Conservation (phyloP, 2,113 vertebrate genomes). For the Anolis sagrei region DNA sequence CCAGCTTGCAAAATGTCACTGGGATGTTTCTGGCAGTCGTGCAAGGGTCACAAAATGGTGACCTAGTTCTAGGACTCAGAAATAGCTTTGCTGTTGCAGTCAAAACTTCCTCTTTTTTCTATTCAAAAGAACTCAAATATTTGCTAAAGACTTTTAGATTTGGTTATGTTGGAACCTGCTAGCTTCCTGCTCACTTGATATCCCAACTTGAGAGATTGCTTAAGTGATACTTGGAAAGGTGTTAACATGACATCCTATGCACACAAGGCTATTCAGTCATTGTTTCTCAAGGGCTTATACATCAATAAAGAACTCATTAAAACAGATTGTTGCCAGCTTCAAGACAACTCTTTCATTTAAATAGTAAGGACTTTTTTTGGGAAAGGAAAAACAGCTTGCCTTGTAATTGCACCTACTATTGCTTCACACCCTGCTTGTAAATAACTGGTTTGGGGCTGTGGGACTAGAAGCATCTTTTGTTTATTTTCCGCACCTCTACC, state of each 20-base stretch:
- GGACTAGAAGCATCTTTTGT: too few relatives aligned
- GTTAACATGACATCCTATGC: background rate
- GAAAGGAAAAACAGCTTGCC: background rate
- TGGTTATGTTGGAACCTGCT: background rate
- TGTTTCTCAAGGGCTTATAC: background rate
- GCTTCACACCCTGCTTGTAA: background rate
- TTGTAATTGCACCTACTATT: background rate
- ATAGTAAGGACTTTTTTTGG: background rate
- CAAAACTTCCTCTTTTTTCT: background rate
- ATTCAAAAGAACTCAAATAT: background rate
- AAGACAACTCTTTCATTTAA: background rate
- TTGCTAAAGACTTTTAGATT: background rate
- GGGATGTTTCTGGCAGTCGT: background rate
- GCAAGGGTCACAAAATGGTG: background rate
- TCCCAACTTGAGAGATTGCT: background rate
- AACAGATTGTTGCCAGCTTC: background rate
- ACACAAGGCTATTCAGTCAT: background rate
- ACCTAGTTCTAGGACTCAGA: background rate
- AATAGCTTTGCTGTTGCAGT: background rate
- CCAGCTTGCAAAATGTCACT: conserved; percentile 4
- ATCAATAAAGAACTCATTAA: background rate
- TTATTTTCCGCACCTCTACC: too few relatives aligned
- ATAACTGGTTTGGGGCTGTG: background rate
- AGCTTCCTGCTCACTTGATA: background rate
- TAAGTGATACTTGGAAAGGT: background rate